Base-by-base conservation (phyloP, 2,797 vertebrate species). In the Leptodactylus fallax region DNA sequence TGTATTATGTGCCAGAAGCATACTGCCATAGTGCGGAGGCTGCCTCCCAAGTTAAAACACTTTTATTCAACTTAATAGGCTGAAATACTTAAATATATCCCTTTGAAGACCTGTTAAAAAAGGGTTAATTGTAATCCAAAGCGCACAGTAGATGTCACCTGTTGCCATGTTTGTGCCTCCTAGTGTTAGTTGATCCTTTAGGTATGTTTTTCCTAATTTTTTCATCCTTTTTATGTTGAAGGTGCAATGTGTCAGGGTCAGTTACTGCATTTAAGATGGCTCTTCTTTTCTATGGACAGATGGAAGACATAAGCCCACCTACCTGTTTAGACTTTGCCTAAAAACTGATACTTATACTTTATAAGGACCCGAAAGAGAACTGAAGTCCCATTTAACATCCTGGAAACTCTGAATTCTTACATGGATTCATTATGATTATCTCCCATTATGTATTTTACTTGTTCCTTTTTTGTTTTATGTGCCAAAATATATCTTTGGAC, bases 1-100 rank as follows among this genome's bases (percentile, higher is more conserved):
- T 97, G 95, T 97, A 98, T 99, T 99, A 97, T 98, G 92, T 94
- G 96, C 94, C 96, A 79, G 97, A 97, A 98, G 97, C 98, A 97
- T 13, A 60, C 49, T 69, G 51, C 51, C 25, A 90, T 69, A 83
- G 84, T 88, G 71, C 90, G 88, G 90, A 91, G 91, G 91, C 67
- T 89, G 78, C 23, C 94, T 92, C 92, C 47, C 79, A 85, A 85
- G 84, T 87, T 83, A 83, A 83, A 78, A 67, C 65, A 78, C 83
- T 63, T 45, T 61, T 60, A 76, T 85, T 85, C 47, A 76, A 36
- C 45, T 49, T 85, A 76, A 77, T 85, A 85, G 83, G 71, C 56
- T 49, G 27, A 85, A 21, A 60, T n/a, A 47, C 56, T 80, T 60
- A 80, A 63, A 80, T 47, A 47, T 61, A 47, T 47, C 17, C 60